phyloP scores from a whole-genome alignment of 1,140 invertebrate genomes.

The Telenomus remus region DNA sequence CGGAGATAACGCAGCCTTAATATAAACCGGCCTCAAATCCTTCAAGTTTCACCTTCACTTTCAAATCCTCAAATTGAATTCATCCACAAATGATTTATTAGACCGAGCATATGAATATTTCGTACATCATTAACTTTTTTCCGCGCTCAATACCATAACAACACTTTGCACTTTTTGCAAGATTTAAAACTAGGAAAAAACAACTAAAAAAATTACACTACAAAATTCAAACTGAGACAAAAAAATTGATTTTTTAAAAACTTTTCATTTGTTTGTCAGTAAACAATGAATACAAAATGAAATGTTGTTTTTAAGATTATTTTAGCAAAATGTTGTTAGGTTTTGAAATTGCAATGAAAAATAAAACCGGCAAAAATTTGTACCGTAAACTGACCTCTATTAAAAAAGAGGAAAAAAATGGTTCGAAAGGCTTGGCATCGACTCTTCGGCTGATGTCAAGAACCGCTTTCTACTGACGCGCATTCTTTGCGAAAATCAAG shows the following conservation, averaged over 20 bases:
- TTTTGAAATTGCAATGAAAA: not conserved
- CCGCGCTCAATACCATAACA: not conserved
- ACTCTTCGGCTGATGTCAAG: slow-evolving; percentile 37
- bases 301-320: too few species aligned
- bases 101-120: slow-evolving; percentile 44
- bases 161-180: too few species aligned
- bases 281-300: too few species aligned
- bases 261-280: too few species aligned
- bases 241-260: too few species aligned
- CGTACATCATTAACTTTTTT: slow-evolving; percentile 39
- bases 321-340: too few species aligned
- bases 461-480: slow-evolving; percentile 51
- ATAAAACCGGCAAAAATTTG: slow-evolving; percentile 4
- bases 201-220: too few species aligned
- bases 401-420: slow-evolving; percentile 21
- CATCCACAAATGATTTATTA: slow-evolving; percentile 42
- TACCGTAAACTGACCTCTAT: too few species aligned
- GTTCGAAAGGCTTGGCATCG: slow-evolving; percentile 12
- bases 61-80: slow-evolving; percentile 51
- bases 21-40: slow-evolving; percentile 45
- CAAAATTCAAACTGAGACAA: too few species aligned
- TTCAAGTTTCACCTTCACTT: slow-evolving; percentile 55
- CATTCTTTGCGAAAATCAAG: slow-evolving; percentile 47
- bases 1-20: slow-evolving; percentile 42
- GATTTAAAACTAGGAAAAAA: too few species aligned